Percentiles rank a stretch among this genome's conserved stretches.
phyloP scores from a whole-genome alignment of 2,888 invertebrate species.

The Girardia tigrina region DNA sequence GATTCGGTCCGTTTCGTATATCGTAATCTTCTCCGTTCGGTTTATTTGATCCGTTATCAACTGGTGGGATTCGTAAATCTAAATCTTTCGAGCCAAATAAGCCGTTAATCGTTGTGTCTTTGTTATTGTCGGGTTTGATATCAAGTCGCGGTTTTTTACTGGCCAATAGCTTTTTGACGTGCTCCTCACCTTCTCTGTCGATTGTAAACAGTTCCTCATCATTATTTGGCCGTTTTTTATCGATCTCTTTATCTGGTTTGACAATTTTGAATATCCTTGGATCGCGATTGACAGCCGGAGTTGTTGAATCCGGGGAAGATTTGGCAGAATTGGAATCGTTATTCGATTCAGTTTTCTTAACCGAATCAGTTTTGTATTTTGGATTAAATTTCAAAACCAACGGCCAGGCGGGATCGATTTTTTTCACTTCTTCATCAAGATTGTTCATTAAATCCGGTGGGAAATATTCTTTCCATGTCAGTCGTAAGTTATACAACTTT shows the following conservation, averaged over 20 bases:
- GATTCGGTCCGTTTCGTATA: background rate
- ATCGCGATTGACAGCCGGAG: background rate
- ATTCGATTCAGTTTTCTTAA: background rate
- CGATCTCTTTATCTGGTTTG: background rate
- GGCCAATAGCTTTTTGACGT: background rate
- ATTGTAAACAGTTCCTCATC: background rate
- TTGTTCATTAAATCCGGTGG: background rate
- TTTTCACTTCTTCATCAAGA: slow-evolving; percentile 31
- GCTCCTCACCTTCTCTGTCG: background rate
- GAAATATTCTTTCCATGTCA: slow-evolving; percentile 33
- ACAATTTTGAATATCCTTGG: background rate
- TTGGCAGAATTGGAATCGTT: background rate
- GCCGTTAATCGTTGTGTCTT: background rate
- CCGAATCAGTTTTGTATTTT: background rate
- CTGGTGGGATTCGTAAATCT: background rate
- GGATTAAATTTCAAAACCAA: slow-evolving; percentile 13
- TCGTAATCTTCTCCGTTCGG: background rate
- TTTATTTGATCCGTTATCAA: too few species aligned
- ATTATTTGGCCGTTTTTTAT: background rate
- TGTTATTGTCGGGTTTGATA: background rate
- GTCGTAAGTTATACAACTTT: slow-evolving; percentile 34
- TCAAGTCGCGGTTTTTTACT: background rate
- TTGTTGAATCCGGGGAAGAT: background rate
- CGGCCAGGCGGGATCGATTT: slow-evolving; percentile 36
- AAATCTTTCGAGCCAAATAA: background rate